These are phyloP conservation scores for Zosterops japonicus DNA, from an alignment of 2,113 vertebrate species.

Conservation along the genomic window DNA sequence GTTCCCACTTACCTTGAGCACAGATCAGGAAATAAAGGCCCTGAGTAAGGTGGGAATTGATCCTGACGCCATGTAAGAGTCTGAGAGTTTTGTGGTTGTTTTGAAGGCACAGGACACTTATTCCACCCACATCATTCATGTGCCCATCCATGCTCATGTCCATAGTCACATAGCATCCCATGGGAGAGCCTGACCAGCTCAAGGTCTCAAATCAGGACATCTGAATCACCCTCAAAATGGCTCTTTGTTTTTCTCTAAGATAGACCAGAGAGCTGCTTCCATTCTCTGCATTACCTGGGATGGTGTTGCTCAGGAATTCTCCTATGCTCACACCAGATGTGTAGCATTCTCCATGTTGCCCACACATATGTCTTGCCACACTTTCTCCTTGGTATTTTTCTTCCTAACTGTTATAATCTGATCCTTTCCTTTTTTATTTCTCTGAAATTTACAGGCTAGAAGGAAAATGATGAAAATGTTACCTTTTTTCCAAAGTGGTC, in stretches of 20 bases:
- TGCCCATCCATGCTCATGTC: background rate
- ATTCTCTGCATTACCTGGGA: background rate
- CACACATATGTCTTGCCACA: background rate
- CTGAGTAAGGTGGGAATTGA: background rate
- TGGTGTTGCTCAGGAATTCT: background rate
- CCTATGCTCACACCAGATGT: background rate
- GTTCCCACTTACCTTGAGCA: background rate
- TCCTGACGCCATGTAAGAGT: rapidly evolving
- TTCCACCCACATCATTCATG: background rate
- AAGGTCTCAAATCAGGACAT: background rate
- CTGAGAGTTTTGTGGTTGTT: background rate
- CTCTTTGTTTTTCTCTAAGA: background rate
- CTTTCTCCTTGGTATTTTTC: background rate
- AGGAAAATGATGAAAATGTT: constrained; percentile 63
- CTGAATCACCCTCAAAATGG: background rate
- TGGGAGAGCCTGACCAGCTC: background rate
- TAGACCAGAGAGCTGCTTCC: background rate
- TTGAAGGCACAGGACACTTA: background rate
- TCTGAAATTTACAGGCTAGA: constrained; percentile 43
- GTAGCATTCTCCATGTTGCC: background rate
- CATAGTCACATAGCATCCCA: rapidly evolving
- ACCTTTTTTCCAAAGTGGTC: constrained; percentile 50
- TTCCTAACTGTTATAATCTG: background rate
- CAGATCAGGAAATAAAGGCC: background rate
- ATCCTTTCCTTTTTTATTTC: background rate